Evolutionary conservation across 2,113 vertebrate species (phyloP).

Genomic region (human (Homo sapiens)): DNA sequence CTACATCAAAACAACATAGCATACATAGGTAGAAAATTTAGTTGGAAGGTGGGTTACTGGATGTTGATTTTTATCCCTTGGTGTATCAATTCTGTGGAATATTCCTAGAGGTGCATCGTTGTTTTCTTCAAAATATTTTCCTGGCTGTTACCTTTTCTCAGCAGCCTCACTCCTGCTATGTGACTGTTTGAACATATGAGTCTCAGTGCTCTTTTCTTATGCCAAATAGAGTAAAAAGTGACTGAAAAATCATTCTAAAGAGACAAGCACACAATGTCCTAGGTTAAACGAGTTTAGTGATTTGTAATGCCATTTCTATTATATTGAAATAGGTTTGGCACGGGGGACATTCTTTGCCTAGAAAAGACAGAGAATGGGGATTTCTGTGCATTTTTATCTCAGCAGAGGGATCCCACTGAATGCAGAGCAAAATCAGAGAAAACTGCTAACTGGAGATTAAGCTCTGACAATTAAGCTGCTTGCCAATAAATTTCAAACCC

Average conservation of each 20-base stretch:
- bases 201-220: not conserved
- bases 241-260: slow-evolving; percentile 62
- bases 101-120: not conserved
- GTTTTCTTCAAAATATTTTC: not conserved
- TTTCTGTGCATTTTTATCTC: slow-evolving; percentile 75
- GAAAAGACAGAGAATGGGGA: slow-evolving; percentile 51
- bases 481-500: slow-evolving; percentile 82
- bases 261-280: slow-evolving; percentile 42
- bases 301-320: slow-evolving; percentile 77
- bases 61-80: not conserved
- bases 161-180: not conserved
- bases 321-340: slow-evolving; percentile 67
- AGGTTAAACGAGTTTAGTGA: slow-evolving; percentile 72
- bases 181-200: not conserved
- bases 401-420: slow-evolving; percentile 71
- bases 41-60: not conserved
- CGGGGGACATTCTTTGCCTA: slow-evolving; percentile 64
- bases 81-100: not conserved
- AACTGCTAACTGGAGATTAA: slow-evolving; percentile 82
- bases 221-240: slow-evolving; percentile 47
- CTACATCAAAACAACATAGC: not conserved
- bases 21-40: not conserved
- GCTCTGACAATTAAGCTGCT: slow-evolving; percentile 78
- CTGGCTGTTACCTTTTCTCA: not conserved
- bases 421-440: slow-evolving; percentile 69